Evolutionary conservation across 2,797 vertebrate genomes (phyloP), one percentile per base, ranked within the genome.

Genomic region (Tenualosa thibaudeaui): DNA sequence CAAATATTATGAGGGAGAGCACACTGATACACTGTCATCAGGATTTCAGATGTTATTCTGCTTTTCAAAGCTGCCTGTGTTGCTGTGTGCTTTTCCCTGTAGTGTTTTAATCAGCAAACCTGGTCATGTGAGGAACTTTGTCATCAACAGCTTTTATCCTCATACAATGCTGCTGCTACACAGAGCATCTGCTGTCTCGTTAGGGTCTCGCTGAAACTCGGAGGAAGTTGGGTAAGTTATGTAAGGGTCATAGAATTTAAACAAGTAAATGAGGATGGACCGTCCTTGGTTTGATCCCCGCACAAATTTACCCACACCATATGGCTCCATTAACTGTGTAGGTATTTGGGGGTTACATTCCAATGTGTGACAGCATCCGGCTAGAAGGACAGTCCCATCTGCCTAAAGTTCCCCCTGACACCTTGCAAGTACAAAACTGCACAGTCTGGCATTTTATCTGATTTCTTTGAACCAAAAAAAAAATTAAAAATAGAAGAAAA

Each of bases 331-430:
- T 68, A 26, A 50, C 58, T 62, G 49, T 40, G n/a, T 65, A 49
- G 68, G 81, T 71, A 82, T 49, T 82, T 24, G 40, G 49, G 84
- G 24, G 65, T 56, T 85, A 85, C 49, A 68, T 46, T 43, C 26
- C 24, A 51, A 58, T 56, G 71, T 71, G 31, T 68, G 37, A 71
- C 65, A 60, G 65, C 37, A 86, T 60, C 62, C 82, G 81, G 54
- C 53, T 60, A 17, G 56, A 84, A 82, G 81, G 54, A 56, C 40
- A 51, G 62, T 68, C 50, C 83, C 75, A 81, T 86, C 81, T 65
- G 71, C 60, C 24, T 85, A 56, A 56, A 65, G 82, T 81, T 40
- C 62, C 17, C 37, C 46, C 4, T 40, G 40, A 43, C 71, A 78
- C 71, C 40, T 78, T 40, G 2, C 2, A 78, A 43, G 6, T 2